Percentiles rank a stretch among this genome's conserved stretches.
These are phyloP conservation scores for Chaetogeoica ovagalla DNA, from an alignment of 2,888 invertebrate genomes.

Conservation along the genomic window DNA sequence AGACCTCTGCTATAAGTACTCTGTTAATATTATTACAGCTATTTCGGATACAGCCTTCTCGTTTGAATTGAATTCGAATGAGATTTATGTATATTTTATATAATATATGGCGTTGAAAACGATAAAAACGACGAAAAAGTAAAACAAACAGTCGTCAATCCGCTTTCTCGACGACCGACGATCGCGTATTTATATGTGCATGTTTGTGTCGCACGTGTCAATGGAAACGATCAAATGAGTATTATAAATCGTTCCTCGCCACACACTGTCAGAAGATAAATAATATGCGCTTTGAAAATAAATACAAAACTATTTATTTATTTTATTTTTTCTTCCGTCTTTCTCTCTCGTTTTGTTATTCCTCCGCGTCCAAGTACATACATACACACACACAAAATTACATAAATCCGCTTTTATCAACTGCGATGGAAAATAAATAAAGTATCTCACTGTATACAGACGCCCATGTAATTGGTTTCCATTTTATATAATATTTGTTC, in stretches of 20 bases:
- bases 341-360: constrained; percentile 2
- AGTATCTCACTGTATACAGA: no score
- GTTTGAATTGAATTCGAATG: no score
- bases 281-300: neutral
- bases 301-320: neutral
- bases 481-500: no score
- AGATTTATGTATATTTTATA: no score
- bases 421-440: neutral
- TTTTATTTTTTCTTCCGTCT: neutral
- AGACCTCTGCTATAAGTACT: no score
- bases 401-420: constrained; percentile 2
- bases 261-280: neutral
- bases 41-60: no score
- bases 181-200: no score
- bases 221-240: constrained; percentile 1
- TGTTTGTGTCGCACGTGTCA: neutral
- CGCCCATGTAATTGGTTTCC: no score
- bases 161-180: neutral
- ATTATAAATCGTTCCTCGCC: constrained; percentile 7
- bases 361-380: neutral
- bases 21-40: no score
- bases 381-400: neutral
- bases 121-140: neutral
- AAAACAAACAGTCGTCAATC: constrained; percentile 1
- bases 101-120: neutral